Evolutionary conservation across 2,888 invertebrate species (phyloP), one percentile per base, ranked within the genome.

Genomic region (Bugula neritina): DNA sequence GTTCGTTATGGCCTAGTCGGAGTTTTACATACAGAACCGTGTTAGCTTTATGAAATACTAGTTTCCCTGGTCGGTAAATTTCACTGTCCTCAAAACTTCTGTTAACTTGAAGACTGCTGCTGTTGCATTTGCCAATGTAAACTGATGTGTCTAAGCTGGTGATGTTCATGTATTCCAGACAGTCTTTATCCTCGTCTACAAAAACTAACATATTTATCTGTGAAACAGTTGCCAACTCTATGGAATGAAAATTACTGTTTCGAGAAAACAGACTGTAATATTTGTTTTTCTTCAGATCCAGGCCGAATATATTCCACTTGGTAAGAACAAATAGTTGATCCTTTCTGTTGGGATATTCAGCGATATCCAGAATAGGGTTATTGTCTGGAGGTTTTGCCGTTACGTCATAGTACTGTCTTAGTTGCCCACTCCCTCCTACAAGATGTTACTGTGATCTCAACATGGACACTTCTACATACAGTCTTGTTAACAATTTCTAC

Each of bases 151-250:
- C 10, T 10, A 1, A n/a, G 2, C 31, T 29, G 13, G 29, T 34
- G 29, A 31, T 29, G 31, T 63, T 63, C 63, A 63, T 63, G n/a
- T 63, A 63, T 31, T 63, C 25, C 13, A 63, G 5, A n/a, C 63
- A 63, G 31, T 63, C 63, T 13, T 63, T 34, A 13, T 31, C 31
- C 13, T 31, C 3, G 63, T 63, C 27, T 2, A 27, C 63, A 3
- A 63, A 25, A 3, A 27, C 29, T 1, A 63, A n/a, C 10, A 34
- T 13, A 5, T 31, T 27, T 31, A 10, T 3, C 5, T 27, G 13
- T 3, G 63, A 3, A 29, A 3, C 3, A 13, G 29, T 29, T 5
- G 31, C 34, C 63, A 25, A 31, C 31, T 63, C 63, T 27, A 63
- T 63, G 63, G 21, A 43, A 17, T 10, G n/a, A n/a, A n/a, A n/a